Evolutionary conservation across 2,113 vertebrate species (phyloP), one percentile per base, ranked within the genome.

Genomic region (Nannobrachium achirus): DNA sequence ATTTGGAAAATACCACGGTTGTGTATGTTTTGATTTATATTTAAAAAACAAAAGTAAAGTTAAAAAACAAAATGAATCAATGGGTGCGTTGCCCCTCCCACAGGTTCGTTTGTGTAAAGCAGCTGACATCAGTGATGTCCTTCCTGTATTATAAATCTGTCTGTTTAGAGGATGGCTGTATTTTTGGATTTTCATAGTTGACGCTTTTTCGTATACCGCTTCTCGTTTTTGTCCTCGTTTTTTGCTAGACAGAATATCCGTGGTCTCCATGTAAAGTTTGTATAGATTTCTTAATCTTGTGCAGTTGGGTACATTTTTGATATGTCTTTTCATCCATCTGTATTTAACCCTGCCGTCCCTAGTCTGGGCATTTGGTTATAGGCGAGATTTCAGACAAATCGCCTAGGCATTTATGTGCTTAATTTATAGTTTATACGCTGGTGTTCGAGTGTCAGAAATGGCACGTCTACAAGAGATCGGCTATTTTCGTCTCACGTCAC

Each of bases 51-150:
- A 33, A 33, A 1, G 25, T 33, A 33, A 33, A 33, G n/a, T n/a
- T n/a, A n/a, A 33, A 33, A 33, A 33, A 33, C 25, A 63, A 89
- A 96, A 92, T 96, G 90, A 96, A 94, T 95, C 94, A 86, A 80
- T 76, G 93, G 87, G 72, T 41, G 13, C 25, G 3, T 46, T 33
- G 2, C 15, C 13, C 18, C 71, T 66, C 69, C 45, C 13, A 56
- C 86, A 88, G 95, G 95, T 95, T 97, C 95, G 95, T 96, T 75
- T 95, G 92, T 95, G 93, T 94, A 94, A 93, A 95, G 94, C 94
- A 94, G 92, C 94, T 96, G 96, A 95, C 96, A 96, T 98, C 97
- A 97, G 94, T 97, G 96, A 98, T 97, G 97, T 98, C 96, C 92
- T 94, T 98, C 96, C 92, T 94, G 94, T 93, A 93, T 91, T 92